A percentile compares a stretch with the other conserved stretches of the same genome.
Conservation (phyloP, 2,113 vertebrate genomes). For the Brachyhypopomus gauderio region DNA sequence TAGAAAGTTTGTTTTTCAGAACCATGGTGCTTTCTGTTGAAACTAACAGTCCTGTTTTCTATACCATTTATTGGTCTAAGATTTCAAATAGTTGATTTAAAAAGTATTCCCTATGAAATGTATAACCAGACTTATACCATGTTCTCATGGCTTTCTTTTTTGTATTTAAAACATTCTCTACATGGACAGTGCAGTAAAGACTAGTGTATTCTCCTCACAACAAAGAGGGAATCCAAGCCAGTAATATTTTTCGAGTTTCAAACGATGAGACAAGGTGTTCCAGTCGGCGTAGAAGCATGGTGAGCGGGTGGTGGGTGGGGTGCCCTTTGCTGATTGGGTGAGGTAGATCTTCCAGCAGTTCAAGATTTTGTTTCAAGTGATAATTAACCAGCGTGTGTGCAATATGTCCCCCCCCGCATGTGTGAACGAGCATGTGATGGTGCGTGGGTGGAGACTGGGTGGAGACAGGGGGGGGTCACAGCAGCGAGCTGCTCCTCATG, state of each 20-base stretch:
- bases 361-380: background rate
- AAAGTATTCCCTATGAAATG: slow-evolving; percentile 50
- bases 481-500: background rate
- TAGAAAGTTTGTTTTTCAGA: slow-evolving; percentile 53
- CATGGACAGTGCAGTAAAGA: slow-evolving; percentile 24
- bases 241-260: slow-evolving; percentile 9
- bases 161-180: slow-evolving; percentile 38
- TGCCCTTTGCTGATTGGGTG: background rate
- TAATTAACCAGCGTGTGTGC: slow-evolving; percentile 15
- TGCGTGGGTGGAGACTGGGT: background rate
- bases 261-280: background rate
- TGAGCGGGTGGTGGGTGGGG: background rate
- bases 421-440: background rate
- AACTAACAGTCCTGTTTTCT: slow-evolving; percentile 50
- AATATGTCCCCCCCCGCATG: slow-evolving; percentile 2
- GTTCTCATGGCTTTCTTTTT: slow-evolving; percentile 49
- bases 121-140: slow-evolving; percentile 54
- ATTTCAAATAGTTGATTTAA: slow-evolving; percentile 65
- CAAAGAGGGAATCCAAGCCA: slow-evolving; percentile 11
- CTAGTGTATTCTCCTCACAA: slow-evolving; percentile 10
- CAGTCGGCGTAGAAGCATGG: background rate
- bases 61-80: slow-evolving; percentile 60
- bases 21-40: slow-evolving; percentile 46
- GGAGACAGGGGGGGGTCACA: too few relatives aligned
- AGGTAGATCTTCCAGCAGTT: background rate